Conservation (phyloP, 2,113 vertebrate genomes). For the Chaetura pelagica region DNA sequence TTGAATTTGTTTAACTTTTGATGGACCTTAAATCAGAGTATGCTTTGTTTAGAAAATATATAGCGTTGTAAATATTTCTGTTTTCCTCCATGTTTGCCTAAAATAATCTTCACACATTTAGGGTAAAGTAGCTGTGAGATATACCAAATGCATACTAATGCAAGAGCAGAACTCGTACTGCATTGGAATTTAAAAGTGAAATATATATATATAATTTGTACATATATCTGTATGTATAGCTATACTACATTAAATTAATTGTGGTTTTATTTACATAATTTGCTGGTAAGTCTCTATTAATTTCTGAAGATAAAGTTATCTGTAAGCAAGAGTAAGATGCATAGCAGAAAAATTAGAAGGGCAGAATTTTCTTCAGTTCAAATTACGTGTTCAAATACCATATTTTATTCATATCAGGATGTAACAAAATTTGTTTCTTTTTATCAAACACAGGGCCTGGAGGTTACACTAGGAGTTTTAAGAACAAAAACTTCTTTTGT, state of each 20-base stretch:
- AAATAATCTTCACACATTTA: background rate
- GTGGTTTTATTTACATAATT: background rate
- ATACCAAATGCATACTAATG: background rate
- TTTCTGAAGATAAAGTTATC: background rate
- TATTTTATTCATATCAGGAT: background rate
- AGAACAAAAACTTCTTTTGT: fast-evolving
- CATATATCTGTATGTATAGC: background rate
- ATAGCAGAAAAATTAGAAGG: background rate
- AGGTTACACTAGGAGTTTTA: background rate
- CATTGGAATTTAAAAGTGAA: background rate
- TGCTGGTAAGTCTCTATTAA: background rate
- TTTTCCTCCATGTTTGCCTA: background rate
- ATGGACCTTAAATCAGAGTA: background rate
- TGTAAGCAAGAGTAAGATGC: background rate
- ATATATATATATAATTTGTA: background rate
- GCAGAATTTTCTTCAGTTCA: background rate
- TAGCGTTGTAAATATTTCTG: background rate
- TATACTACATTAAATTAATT: background rate
- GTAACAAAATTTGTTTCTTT: fast-evolving
- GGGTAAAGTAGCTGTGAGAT: background rate
- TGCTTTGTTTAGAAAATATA: background rate
- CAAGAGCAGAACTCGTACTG: background rate
- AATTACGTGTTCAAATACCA: background rate
- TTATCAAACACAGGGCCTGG: background rate
- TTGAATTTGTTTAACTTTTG: background rate